Conservation (phyloP, 2,797 vertebrate species). For the Hoplostethus atlanticus region DNA sequence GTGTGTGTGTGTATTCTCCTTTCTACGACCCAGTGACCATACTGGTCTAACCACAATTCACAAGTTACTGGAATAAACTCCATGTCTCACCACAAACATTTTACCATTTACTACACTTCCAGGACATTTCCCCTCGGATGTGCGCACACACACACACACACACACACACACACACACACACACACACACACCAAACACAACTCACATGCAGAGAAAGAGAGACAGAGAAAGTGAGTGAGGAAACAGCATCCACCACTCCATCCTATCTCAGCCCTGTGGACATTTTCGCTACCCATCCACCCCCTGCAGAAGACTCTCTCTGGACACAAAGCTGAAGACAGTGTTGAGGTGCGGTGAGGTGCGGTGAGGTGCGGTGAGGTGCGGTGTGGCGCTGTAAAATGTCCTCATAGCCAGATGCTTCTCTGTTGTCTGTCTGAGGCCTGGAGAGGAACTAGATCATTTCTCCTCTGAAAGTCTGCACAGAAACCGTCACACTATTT, state of each 20-base stretch:
- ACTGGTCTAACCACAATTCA: constrained; percentile 29
- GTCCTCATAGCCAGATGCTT: constrained; percentile 35
- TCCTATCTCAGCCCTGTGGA: neutral
- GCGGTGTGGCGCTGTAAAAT: constrained; percentile 28
- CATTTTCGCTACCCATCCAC: constrained; percentile 26
- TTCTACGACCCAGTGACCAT: constrained; percentile 35
- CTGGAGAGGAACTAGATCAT: constrained; percentile 51
- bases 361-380: neutral
- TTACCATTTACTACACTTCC: constrained; percentile 10
- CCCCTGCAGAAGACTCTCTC: constrained; percentile 5
- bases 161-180: no score
- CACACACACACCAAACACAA: constrained; percentile 5
- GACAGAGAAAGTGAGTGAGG: constrained; percentile 18
- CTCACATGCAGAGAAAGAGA: constrained; percentile 30
- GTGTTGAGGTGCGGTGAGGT: neutral
- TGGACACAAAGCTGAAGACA: constrained; percentile 24
- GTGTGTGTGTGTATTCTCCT: neutral
- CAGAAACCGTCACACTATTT: constrained; percentile 56
- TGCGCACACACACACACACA: constrained; percentile 12
- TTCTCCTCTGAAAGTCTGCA: constrained; percentile 38
- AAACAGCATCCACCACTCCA: neutral
- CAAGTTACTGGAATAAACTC: constrained; percentile 45
- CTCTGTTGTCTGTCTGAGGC: constrained; percentile 45
- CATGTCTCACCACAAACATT: constrained; percentile 24
- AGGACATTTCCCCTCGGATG: constrained; percentile 2